A percentile compares a stretch with the other conserved stretches of the same genome.
Conservation (phyloP, 1,140 invertebrate species). For the Mercenaria mercenaria region DNA sequence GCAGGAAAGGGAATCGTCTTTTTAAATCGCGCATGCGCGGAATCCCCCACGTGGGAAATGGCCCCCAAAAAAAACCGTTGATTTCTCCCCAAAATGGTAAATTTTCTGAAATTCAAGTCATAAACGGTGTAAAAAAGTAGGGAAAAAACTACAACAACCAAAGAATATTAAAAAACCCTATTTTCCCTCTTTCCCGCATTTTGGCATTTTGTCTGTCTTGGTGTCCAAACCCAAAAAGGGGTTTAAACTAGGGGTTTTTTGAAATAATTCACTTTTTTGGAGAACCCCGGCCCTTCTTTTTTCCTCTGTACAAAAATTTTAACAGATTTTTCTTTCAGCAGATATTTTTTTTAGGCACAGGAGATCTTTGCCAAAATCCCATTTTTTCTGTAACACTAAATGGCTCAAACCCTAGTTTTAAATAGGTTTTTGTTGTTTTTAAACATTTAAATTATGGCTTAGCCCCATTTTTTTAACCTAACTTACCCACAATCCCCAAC, state of each 20-base stretch:
- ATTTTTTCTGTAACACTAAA: too few species aligned
- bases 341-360: too few species aligned
- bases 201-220: conserved; percentile 59
- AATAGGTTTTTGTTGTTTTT: too few species aligned
- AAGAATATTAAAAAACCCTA: conserved; percentile 57
- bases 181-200: conserved; percentile 47
- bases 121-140: conserved; percentile 59
- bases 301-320: too few species aligned
- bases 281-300: too few species aligned
- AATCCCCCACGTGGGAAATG: conserved; percentile 53
- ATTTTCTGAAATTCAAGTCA: conserved; percentile 43
- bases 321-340: too few species aligned
- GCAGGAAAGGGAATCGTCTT: background rate
- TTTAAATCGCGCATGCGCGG: conserved; percentile 35
- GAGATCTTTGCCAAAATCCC: too few species aligned
- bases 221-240: background rate
- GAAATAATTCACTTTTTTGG: too few species aligned
- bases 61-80: conserved; percentile 45
- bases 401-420: too few species aligned
- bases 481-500: too few species aligned
- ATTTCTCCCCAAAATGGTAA: conserved; percentile 38
- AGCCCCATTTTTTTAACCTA: too few species aligned
- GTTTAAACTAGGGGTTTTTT: background rate
- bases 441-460: too few species aligned
- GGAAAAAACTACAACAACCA: conserved; percentile 42